phyloP scores from a whole-genome alignment of 2,113 vertebrate genomes.

The Sisor rabdophorus region DNA sequence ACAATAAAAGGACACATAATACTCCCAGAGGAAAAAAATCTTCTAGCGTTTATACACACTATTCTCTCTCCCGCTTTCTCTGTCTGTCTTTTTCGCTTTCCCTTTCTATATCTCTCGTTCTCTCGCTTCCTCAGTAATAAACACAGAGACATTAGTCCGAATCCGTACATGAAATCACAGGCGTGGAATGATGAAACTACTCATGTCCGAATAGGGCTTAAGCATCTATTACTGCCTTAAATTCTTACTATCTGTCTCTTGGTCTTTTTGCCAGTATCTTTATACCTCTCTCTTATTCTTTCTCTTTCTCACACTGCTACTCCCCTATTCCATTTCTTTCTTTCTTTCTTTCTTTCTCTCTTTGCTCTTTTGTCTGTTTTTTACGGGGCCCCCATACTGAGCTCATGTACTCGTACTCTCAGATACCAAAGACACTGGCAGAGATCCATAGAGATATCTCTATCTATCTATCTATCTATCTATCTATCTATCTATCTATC shows the following conservation, averaged over 20 bases:
- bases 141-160: no score
- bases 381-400: no score
- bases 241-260: background rate
- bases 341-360: background rate
- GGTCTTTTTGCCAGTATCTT: no score
- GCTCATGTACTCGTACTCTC: no score
- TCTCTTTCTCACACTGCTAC: no score
- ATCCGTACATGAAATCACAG: no score
- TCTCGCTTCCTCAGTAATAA: background rate
- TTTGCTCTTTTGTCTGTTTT: background rate
- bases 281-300: background rate
- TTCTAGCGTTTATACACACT: background rate
- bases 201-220: no score
- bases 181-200: no score
- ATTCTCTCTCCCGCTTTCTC: background rate
- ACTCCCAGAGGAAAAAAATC: no score
- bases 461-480: background rate
- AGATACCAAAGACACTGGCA: no score
- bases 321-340: background rate
- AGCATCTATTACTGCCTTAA: background rate
- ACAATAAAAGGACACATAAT: slow-evolving; percentile 37
- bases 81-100: background rate
- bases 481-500: background rate
- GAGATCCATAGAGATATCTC: background rate
- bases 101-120: background rate